These are phyloP conservation scores for Drosophila stalkeri DNA, from an alignment of 2,888 invertebrate species.

Conservation along the genomic window DNA sequence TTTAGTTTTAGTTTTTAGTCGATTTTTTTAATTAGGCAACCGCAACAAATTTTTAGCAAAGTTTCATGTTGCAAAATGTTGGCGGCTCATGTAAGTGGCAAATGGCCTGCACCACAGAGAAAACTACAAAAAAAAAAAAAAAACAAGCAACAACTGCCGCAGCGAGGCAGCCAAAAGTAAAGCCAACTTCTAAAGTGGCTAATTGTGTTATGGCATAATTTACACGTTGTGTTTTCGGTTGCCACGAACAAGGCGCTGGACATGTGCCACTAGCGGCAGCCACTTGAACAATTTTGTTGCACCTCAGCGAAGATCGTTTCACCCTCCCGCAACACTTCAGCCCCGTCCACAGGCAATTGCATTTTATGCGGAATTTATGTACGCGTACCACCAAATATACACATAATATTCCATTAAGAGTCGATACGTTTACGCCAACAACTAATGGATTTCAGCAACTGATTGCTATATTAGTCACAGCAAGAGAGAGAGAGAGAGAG, in stretches of 20 bases:
- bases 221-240: slow-evolving; percentile 79
- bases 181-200: slow-evolving; percentile 78
- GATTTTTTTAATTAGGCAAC: slow-evolving; percentile 75
- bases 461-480: slow-evolving; percentile 29
- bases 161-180: slow-evolving; percentile 34
- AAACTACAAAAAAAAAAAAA: slow-evolving; percentile 28
- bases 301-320: slow-evolving; percentile 33
- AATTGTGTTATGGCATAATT: slow-evolving; percentile 80
- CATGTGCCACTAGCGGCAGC: slow-evolving; percentile 70
- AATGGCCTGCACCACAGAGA: slow-evolving; percentile 51
- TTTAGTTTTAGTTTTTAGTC: slow-evolving; percentile 29
- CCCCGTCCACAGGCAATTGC: background rate
- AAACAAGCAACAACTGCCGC: slow-evolving; percentile 21
- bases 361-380: slow-evolving; percentile 32
- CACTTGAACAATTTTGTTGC: slow-evolving; percentile 56
- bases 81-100: slow-evolving; percentile 73
- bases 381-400: slow-evolving; percentile 29
- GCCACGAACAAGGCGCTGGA: slow-evolving; percentile 74
- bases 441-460: slow-evolving; percentile 28
- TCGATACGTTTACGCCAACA: slow-evolving; percentile 18
- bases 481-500: background rate
- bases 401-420: slow-evolving; percentile 33
- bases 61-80: slow-evolving; percentile 77
- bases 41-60: slow-evolving; percentile 67
- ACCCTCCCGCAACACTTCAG: no score